phyloP scores from a whole-genome alignment of 1,140 invertebrate genomes.

The Sycobia sp. region DNA sequence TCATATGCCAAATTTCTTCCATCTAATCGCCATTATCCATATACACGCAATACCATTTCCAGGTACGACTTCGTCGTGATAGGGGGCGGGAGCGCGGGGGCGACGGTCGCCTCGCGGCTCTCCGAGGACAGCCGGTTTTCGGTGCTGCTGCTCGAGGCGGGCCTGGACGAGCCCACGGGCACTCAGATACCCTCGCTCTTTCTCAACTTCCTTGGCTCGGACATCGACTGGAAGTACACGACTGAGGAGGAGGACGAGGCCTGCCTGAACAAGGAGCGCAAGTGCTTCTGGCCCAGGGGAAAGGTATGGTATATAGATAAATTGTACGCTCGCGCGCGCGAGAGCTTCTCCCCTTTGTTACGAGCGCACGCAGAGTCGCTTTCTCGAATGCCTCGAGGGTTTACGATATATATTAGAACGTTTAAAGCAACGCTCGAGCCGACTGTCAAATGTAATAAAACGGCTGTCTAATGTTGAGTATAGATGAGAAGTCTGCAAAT shows the following conservation, averaged over 20 bases:
- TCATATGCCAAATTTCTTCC: too few species aligned
- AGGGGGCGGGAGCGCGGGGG: conserved; percentile 85
- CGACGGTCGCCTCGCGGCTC: conserved; percentile 80
- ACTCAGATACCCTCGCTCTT: conserved; percentile 85
- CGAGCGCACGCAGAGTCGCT: too few species aligned
- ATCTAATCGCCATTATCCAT: too few species aligned
- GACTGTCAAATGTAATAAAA: too few species aligned
- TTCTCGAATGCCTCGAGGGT: too few species aligned
- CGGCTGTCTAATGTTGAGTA: too few species aligned
- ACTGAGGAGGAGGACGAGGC: conserved; percentile 86
- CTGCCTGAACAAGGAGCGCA: conserved; percentile 75
- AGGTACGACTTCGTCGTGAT: conserved; percentile 87
- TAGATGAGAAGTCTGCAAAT: too few species aligned
- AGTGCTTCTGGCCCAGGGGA: conserved; percentile 83
- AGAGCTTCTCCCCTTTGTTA: too few species aligned
- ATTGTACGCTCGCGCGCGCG: too few species aligned
- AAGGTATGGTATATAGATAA: conserved; percentile 64
- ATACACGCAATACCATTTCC: too few species aligned
- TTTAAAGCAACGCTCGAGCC: too few species aligned
- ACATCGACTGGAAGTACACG: conserved; percentile 85
- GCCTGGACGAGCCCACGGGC: conserved; percentile 80
- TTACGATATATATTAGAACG: too few species aligned
- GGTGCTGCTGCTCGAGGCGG: conserved; percentile 82
- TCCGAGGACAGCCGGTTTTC: conserved; percentile 79
- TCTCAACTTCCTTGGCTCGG: conserved; percentile 79